phyloP scores from a whole-genome alignment of 2,888 invertebrate genomes.

The Metalampra italica region DNA sequence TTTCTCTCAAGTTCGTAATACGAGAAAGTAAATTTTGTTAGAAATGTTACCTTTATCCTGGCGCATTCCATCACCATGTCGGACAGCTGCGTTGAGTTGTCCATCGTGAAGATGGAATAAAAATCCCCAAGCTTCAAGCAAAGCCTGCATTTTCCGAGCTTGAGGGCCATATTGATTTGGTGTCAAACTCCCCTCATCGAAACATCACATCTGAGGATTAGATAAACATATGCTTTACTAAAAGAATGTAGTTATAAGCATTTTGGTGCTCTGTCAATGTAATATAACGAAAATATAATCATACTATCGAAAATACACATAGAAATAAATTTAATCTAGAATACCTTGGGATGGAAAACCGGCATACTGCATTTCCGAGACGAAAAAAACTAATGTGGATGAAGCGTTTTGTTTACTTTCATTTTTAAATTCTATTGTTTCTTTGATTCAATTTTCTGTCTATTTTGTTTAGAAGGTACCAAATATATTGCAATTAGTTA shows the following conservation, averaged over 20 bases:
- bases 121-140: conserved; percentile 76
- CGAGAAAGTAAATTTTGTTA: no score
- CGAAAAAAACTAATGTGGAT: not conserved
- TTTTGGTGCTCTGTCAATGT: not conserved
- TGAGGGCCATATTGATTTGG: conserved; percentile 76
- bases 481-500: no score
- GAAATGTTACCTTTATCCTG: conserved; percentile 53
- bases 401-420: no score
- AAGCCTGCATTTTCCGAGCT: conserved; percentile 75
- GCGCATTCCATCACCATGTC: conserved; percentile 77
- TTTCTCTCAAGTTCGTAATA: no score
- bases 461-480: no score
- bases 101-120: conserved; percentile 72
- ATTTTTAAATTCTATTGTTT: no score
- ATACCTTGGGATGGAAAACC: conserved; percentile 30
- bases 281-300: not conserved
- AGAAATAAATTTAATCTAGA: no score
- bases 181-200: conserved; percentile 34
- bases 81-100: conserved; percentile 67
- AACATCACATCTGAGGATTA: conserved; percentile 36
- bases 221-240: conserved; percentile 6
- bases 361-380: conserved; percentile 20
- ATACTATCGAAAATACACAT: conserved; percentile 2
- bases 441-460: no score
- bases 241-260: not conserved